phyloP scores from a whole-genome alignment of 2,113 vertebrate genomes.

The Ptilonorhynchus violaceus region DNA sequence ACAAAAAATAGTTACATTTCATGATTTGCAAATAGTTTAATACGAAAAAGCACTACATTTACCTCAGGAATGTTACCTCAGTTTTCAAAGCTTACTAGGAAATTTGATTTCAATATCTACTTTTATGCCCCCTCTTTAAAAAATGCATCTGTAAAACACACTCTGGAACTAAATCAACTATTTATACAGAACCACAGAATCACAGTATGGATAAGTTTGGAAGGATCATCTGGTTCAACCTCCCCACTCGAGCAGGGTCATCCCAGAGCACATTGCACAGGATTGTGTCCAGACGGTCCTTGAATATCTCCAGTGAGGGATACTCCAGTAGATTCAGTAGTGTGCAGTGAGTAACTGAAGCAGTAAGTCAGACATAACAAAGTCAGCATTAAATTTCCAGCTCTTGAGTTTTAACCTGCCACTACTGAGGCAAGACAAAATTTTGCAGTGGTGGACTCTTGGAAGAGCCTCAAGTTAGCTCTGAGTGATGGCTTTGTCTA shows the following conservation, averaged over 20 bases:
- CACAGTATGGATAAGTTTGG: not conserved
- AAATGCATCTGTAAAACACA: not conserved
- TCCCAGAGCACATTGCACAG: not conserved
- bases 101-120: not conserved
- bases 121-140: not conserved
- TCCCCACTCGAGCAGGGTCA: not conserved
- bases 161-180: not conserved
- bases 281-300: not conserved
- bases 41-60: not conserved
- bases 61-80: not conserved
- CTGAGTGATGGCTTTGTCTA: not conserved
- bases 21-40: not conserved
- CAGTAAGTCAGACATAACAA: not conserved
- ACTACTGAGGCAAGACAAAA: not conserved
- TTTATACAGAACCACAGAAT: not conserved
- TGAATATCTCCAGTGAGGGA: not conserved
- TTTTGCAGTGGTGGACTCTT: not conserved
- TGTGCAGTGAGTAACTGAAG: not conserved
- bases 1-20: not conserved
- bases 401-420: not conserved
- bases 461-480: not conserved
- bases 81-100: not conserved
- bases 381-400: not conserved
- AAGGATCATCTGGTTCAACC: not conserved
- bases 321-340: not conserved